Evolutionary conservation across 2,888 invertebrate species (phyloP).

Genomic region (Phania funesta): DNA sequence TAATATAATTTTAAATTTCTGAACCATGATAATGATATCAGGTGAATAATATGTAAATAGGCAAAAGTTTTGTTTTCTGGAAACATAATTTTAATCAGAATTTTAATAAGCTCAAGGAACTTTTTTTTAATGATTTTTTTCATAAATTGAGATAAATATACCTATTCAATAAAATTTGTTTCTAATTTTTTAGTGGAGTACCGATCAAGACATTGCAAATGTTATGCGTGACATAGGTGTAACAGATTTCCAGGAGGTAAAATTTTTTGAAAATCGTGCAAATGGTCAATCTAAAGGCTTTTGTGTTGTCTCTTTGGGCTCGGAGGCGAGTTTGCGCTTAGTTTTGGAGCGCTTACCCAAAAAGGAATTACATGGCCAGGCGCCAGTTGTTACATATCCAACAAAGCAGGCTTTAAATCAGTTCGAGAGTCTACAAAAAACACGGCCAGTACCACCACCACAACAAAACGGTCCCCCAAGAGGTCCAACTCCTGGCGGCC

Average conservation of each 20-base stretch:
- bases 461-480: slow-evolving; percentile 82
- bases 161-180: background rate
- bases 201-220: slow-evolving; percentile 96
- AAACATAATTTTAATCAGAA: no score
- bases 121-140: no score
- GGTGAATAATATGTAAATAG: no score
- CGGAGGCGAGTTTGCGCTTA: slow-evolving; percentile 92
- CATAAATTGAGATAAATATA: no score
- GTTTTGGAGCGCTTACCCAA: slow-evolving; percentile 97
- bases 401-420: slow-evolving; percentile 93
- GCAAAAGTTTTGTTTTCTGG: no score
- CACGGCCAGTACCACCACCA: slow-evolving; percentile 89
- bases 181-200: slow-evolving; percentile 92
- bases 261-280: slow-evolving; percentile 99
- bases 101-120: no score
- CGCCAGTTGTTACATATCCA: slow-evolving; percentile 95
- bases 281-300: slow-evolving; percentile 99
- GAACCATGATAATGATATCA: no score
- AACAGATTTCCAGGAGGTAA: slow-evolving; percentile 96
- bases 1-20: no score
- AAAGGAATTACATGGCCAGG: slow-evolving; percentile 97
- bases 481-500: slow-evolving; percentile 79
- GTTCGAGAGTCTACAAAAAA: slow-evolving; percentile 96
- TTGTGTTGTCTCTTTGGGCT: slow-evolving; percentile 96
- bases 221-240: slow-evolving; percentile 94